These are phyloP conservation scores for Bombus picipes DNA, from an alignment of 1,140 invertebrate species.

Conservation along the genomic window DNA sequence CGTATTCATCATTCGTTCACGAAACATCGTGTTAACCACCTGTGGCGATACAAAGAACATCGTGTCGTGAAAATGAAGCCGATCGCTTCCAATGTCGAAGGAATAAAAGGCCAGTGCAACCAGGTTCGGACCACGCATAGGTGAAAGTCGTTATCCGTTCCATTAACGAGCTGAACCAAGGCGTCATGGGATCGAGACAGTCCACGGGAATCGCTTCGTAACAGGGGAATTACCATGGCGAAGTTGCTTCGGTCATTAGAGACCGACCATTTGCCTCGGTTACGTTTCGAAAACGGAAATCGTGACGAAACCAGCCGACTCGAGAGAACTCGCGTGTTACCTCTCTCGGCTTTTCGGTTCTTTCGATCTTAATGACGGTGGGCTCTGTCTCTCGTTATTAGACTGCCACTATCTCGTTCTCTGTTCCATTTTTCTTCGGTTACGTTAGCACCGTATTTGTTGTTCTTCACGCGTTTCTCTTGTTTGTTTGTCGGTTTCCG, in stretches of 20 bases:
- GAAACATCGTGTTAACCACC: conserved; percentile 35
- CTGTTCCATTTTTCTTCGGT: background rate
- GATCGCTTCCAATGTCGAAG: background rate
- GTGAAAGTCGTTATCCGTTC: conserved; percentile 53
- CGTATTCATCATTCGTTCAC: conserved; percentile 19
- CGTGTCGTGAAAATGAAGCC: background rate
- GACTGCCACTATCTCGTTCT: background rate
- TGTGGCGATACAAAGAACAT: conserved; percentile 20
- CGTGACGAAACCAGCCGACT: conserved; percentile 33
- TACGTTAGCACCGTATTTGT: background rate
- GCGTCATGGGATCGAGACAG: conserved; percentile 27
- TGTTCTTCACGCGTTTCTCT: background rate
- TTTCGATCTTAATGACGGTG: background rate
- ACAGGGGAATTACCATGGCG: conserved; percentile 43
- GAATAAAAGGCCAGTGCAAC: conserved; percentile 14
- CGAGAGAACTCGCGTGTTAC: background rate
- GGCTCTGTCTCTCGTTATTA: background rate
- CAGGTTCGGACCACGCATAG: conserved; percentile 19
- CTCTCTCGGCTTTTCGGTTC: background rate
- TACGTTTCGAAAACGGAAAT: conserved; percentile 52
- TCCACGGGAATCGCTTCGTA: background rate
- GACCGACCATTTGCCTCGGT: conserved; percentile 30
- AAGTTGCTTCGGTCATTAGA: conserved; percentile 42
- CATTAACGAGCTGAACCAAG: conserved; percentile 32
- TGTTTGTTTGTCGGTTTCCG: background rate